Base-by-base conservation (phyloP, 2,797 vertebrate species). In the Pygocentrus nattereri region DNA sequence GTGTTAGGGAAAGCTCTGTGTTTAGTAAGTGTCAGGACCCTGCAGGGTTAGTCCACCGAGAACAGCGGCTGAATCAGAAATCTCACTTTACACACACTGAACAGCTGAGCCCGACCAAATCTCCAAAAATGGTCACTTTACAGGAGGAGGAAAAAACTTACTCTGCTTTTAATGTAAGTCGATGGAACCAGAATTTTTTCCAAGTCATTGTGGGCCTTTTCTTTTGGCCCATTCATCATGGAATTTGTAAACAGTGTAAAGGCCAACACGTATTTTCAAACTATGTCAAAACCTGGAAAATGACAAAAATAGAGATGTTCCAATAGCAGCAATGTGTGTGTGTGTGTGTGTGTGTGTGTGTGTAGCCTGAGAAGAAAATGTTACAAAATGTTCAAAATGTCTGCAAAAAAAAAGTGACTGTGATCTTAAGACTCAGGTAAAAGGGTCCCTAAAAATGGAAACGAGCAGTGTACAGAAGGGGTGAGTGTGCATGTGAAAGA, bases 11-110 rank as follows among this genome's bases (percentile, higher is more conserved):
- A 84, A 86, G 58, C 79, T 50, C 41, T 67, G 38, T 58, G 76
- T 84, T 80, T 80, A 76, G 74, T 82, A 54, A 76, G 58, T 62
- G 59, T 76, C 82, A 80, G 59, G 71, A 64, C 74, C 74, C 23
- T 52, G 64, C 79, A 77, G 72, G 47, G 74, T 38, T 31, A 12
- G 52, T 83, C 83, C 69, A 58, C 81, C 64, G 85, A 81, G 83
- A 82, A 58, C 73, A 80, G 68, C 65, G 75, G 78, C 76, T 54
- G 71, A 76, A 81, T 84, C 73, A 82, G 74, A 74, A 81, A 72
- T 83, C 68, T 70, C 15, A 72, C 61, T 74, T 80, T 74, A 79
- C 78, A 83, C 59, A 79, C 50, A 70, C 58, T 59, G 41, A 64
- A 65, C 56, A 78, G 70, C 80, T 65, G 47, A 78, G 65, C 49